phyloP scores from a whole-genome alignment of 2,113 vertebrate species.

The Trogon surrucura region DNA sequence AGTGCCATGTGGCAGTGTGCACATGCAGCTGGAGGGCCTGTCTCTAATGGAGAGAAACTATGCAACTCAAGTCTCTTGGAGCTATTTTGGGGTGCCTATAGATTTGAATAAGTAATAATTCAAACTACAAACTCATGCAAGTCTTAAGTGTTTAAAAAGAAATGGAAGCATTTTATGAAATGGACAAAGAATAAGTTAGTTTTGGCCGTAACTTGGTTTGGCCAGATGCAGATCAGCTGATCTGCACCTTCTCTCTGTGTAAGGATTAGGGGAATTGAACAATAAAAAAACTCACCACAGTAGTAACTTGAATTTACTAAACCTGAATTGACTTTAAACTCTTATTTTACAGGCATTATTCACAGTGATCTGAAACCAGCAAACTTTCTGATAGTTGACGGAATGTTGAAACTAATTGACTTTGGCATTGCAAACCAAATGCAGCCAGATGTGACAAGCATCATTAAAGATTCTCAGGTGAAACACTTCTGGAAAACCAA shows the following conservation, averaged over 20 bases:
- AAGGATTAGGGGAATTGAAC: not conserved
- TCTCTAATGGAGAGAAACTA: not conserved
- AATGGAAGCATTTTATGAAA: not conserved
- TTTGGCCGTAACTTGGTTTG: not conserved
- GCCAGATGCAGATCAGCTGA: not conserved
- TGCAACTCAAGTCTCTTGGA: not conserved
- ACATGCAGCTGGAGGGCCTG: not conserved
- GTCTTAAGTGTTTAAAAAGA: not conserved
- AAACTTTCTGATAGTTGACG: slow-evolving; percentile 96
- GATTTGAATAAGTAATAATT: not conserved
- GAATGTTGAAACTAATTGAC: slow-evolving; percentile 94
- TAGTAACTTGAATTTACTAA: not conserved
- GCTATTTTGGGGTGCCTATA: not conserved
- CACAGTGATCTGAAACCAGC: slow-evolving; percentile 98
- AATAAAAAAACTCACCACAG: not conserved
- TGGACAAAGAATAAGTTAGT: not conserved
- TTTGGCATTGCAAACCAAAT: slow-evolving; percentile 98
- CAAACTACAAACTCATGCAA: not conserved
- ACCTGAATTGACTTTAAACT: not conserved
- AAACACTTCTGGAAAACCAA: not conserved
- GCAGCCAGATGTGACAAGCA: slow-evolving; percentile 96
- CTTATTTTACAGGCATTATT: slow-evolving; percentile 87
- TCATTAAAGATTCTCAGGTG: slow-evolving; percentile 96
- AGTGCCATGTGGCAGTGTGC: not conserved
- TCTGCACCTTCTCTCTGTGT: not conserved